A percentile compares a stretch with the other conserved stretches of the same genome.
phyloP scores from a whole-genome alignment of 2,797 vertebrate genomes.

The Sciurus carolinensis region DNA sequence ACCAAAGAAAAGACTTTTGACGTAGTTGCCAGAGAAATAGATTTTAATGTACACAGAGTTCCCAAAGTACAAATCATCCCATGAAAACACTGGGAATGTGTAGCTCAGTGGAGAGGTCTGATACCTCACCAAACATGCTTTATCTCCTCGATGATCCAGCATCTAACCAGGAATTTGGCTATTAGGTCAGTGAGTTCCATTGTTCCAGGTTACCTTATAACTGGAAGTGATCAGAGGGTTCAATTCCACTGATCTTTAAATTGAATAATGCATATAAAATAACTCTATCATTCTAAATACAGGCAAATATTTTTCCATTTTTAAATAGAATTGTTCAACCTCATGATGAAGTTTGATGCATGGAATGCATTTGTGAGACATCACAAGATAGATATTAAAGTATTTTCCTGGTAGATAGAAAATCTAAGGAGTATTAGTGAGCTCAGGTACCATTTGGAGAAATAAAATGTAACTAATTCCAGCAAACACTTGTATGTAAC shows the following conservation, averaged over 20 bases:
- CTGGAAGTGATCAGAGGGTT: background rate
- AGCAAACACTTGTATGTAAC: background rate
- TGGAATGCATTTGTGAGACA: background rate
- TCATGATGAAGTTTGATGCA: background rate
- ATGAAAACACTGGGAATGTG: slow-evolving; percentile 26
- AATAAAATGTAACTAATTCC: slow-evolving; percentile 13
- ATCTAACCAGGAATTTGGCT: slow-evolving; percentile 25
- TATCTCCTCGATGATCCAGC: slow-evolving; percentile 15
- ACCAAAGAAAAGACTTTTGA: slow-evolving; percentile 38
- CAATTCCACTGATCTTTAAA: background rate
- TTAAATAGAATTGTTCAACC: background rate
- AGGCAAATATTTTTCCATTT: background rate
- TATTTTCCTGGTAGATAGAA: background rate
- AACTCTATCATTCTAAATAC: background rate
- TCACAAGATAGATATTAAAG: background rate
- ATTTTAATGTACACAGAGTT: slow-evolving; percentile 45
- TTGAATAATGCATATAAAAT: background rate
- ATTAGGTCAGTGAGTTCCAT: background rate
- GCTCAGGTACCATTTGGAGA: background rate
- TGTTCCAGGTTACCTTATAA: background rate
- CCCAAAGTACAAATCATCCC: slow-evolving; percentile 24
- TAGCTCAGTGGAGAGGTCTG: background rate
- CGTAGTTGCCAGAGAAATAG: slow-evolving; percentile 46
- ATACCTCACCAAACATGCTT: background rate
- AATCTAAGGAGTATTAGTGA: background rate